These are phyloP conservation scores for Auanema freiburgensis DNA, from an alignment of 2,888 invertebrate species.

Conservation along the genomic window DNA sequence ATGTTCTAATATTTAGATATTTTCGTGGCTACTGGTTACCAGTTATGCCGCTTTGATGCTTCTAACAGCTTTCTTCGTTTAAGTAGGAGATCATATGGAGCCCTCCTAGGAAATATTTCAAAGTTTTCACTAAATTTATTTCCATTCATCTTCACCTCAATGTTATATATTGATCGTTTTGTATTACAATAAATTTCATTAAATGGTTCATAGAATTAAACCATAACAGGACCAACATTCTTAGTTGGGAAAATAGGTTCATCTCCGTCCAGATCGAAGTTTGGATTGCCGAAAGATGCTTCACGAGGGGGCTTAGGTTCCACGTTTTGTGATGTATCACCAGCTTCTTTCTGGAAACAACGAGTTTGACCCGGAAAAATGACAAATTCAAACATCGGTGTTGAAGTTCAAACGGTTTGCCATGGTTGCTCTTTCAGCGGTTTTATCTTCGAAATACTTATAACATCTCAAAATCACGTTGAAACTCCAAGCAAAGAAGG, in stretches of 20 bases:
- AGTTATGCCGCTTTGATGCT: conserved; percentile 42
- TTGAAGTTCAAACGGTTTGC: conserved; percentile 16
- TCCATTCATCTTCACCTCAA: too few relatives aligned
- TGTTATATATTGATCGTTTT: background rate
- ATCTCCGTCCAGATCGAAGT: conserved; percentile 37
- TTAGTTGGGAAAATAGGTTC: conserved; percentile 24
- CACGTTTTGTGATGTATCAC: background rate
- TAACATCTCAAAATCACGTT: conserved; percentile 29
- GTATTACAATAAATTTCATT: background rate
- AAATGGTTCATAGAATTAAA: conserved; percentile 11
- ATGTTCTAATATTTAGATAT: conserved; percentile 28
- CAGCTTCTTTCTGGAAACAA: background rate
- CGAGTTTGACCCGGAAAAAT: background rate
- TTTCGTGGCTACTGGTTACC: conserved; percentile 50
- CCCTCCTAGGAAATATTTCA: too few relatives aligned
- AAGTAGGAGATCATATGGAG: background rate
- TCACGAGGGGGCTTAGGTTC: conserved; percentile 9
- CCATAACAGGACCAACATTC: conserved; percentile 22
- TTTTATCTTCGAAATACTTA: conserved; percentile 33
- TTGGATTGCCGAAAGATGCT: conserved; percentile 32
- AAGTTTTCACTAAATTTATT: too few relatives aligned
- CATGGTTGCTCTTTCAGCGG: conserved; percentile 18
- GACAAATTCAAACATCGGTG: background rate
- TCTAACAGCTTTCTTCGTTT: conserved; percentile 38
- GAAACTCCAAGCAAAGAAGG: conserved; percentile 29